A percentile compares a stretch with the other conserved stretches of the same genome.
Evolutionary conservation across 2,797 vertebrate species (phyloP).

Genomic region (Xyrichtys novacula): DNA sequence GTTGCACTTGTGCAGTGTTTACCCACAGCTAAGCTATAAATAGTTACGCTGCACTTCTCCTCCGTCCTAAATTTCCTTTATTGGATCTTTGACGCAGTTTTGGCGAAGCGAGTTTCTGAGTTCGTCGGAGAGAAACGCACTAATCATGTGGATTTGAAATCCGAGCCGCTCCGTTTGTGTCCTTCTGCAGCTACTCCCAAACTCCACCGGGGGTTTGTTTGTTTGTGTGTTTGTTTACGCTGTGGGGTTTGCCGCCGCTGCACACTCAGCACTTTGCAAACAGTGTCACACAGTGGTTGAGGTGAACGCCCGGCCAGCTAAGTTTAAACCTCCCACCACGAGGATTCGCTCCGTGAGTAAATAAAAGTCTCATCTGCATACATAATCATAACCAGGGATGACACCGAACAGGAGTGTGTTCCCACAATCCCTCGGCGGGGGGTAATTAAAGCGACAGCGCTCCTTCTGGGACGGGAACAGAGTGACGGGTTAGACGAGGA

Average conservation of each 20-base stretch:
- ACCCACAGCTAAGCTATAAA: slow-evolving; percentile 59
- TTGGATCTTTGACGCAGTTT: slow-evolving; percentile 11
- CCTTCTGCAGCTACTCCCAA: not conserved
- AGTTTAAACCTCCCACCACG: slow-evolving; percentile 42
- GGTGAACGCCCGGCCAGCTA: slow-evolving; percentile 62
- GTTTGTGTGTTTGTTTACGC: slow-evolving; percentile 40
- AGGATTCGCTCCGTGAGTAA: slow-evolving; percentile 38
- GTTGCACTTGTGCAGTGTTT: slow-evolving; percentile 43
- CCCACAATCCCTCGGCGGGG: slow-evolving; percentile 38
- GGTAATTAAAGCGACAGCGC: slow-evolving; percentile 46
- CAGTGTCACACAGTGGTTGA: slow-evolving; percentile 19
- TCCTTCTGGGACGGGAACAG: slow-evolving; percentile 33
- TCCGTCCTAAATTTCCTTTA: slow-evolving; percentile 52
- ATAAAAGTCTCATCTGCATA: slow-evolving; percentile 60
- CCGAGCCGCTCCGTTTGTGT: slow-evolving; percentile 11
- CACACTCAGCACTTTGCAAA: slow-evolving; percentile 55
- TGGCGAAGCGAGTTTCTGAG: slow-evolving; percentile 24
- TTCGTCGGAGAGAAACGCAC: slow-evolving; percentile 12
- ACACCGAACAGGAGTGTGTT: slow-evolving; percentile 25
- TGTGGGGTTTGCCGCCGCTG: not conserved
- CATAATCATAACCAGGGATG: slow-evolving; percentile 59
- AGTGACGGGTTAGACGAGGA: slow-evolving; percentile 46
- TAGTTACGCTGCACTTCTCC: slow-evolving; percentile 37
- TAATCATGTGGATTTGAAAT: slow-evolving; percentile 41
- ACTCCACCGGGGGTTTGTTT: slow-evolving; percentile 31